Evolutionary conservation across 2,113 vertebrate genomes (phyloP).

Genomic region (Centropus bengalensis): DNA sequence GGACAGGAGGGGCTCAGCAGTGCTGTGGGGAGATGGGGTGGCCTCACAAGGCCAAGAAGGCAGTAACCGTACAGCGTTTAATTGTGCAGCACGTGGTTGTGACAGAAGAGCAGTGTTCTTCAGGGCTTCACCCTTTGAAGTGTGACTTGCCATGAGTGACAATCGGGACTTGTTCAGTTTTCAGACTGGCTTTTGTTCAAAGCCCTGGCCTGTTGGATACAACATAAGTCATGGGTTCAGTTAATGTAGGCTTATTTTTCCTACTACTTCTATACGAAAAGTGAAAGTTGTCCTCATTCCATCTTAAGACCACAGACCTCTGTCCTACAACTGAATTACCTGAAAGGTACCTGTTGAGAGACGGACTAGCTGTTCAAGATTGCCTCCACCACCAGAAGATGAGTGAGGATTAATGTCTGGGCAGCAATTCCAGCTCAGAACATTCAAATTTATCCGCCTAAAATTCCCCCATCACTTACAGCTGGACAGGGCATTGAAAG

Average conservation of each 20-base stretch:
- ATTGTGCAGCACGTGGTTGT: not conserved
- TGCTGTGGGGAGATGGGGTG: not conserved
- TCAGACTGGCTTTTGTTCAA: slow-evolving; percentile 37
- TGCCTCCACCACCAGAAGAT: not conserved
- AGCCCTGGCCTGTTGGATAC: not conserved
- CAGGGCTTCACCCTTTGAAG: slow-evolving; percentile 11
- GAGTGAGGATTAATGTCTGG: not conserved
- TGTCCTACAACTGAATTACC: not conserved
- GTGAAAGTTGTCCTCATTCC: not conserved
- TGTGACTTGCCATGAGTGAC: not conserved
- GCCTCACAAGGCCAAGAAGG: not conserved
- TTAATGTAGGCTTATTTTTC: not conserved
- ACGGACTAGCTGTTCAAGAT: not conserved
- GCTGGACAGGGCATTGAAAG: not conserved
- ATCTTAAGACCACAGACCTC: not conserved
- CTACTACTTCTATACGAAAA: not conserved
- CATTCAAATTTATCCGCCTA: slow-evolving; percentile 16
- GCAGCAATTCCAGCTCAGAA: not conserved
- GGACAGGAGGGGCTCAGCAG: not conserved
- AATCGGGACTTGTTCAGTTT: not conserved
- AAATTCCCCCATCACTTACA: not conserved
- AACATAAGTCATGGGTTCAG: not conserved
- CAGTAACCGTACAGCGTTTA: not conserved
- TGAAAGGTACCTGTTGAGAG: not conserved
- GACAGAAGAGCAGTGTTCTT: not conserved